Evolutionary conservation across 2,888 invertebrate species (phyloP).

Genomic region (Alentia gelatinosa): DNA sequence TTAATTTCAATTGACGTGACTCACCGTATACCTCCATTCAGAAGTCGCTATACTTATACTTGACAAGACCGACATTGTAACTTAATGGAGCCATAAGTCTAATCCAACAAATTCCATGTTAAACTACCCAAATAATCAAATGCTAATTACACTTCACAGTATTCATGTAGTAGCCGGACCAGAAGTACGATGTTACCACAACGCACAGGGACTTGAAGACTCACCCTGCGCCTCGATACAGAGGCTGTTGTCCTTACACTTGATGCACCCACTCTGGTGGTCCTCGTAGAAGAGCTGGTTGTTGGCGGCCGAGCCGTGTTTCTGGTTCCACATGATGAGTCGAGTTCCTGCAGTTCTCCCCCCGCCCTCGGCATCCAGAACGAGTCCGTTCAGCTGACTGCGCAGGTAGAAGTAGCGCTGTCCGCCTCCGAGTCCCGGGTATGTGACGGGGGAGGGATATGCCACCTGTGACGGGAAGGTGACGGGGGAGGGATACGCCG

Average conservation of each 20-base stretch:
- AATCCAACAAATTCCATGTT: neutral
- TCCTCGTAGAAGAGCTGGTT: constrained; percentile 28
- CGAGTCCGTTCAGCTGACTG: neutral
- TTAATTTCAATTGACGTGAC: too few relatives aligned
- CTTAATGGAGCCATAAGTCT: neutral
- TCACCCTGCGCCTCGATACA: neutral
- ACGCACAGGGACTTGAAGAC: neutral
- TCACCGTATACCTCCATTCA: too few relatives aligned
- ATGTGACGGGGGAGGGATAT: too few relatives aligned
- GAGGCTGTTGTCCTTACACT: neutral
- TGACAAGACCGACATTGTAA: too few relatives aligned
- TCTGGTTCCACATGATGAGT: constrained; percentile 17
- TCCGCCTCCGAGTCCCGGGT: too few relatives aligned
- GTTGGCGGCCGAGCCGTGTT: neutral
- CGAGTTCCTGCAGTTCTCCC: neutral
- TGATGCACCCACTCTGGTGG: neutral
- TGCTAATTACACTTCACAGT: neutral
- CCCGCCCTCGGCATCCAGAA: neutral
- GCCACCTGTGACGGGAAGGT: too few relatives aligned
- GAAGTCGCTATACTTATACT: too few relatives aligned
- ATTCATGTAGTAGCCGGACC: neutral
- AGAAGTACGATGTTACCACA: neutral
- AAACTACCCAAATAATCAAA: neutral
- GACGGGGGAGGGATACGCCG: too few relatives aligned
- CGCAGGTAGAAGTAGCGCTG: neutral